phyloP scores from a whole-genome alignment of 2,888 invertebrate species.

The Sphecodes monilicornis region DNA sequence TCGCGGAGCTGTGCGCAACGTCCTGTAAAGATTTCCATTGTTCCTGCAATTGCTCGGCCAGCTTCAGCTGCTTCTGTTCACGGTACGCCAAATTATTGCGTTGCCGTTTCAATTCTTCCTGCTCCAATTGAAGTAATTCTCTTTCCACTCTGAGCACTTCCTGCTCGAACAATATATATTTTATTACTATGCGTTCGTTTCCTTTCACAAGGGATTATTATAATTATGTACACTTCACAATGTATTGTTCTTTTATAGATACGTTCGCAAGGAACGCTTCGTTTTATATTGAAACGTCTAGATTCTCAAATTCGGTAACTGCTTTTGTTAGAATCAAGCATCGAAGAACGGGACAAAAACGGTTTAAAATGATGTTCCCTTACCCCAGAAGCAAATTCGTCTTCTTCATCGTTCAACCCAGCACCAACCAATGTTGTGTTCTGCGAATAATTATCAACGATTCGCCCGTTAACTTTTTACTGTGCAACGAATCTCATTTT shows the following conservation, averaged over 20 bases:
- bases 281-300: background rate
- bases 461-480: constrained; percentile 58
- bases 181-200: background rate
- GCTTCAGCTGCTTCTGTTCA: constrained; percentile 84
- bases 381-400: constrained; percentile 81
- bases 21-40: constrained; percentile 87
- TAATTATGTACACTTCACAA: constrained; percentile 7
- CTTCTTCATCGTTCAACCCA: constrained; percentile 76
- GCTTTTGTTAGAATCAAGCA: constrained; percentile 48
- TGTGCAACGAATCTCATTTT: constrained; percentile 48
- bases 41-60: constrained; percentile 81
- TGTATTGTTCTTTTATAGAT: background rate
- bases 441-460: constrained; percentile 75
- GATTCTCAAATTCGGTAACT: background rate
- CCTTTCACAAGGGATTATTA: background rate
- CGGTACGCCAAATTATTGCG: constrained; percentile 89
- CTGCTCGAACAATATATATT: constrained; percentile 77
- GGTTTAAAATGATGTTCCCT: constrained; percentile 62
- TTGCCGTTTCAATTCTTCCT: constrained; percentile 91
- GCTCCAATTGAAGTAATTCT: constrained; percentile 91
- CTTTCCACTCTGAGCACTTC: constrained; percentile 92
- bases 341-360: constrained; percentile 31
- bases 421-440: constrained; percentile 75
- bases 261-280: background rate
- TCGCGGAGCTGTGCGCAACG: constrained; percentile 81